Evolutionary conservation across 2,797 vertebrate species (phyloP).

Genomic region (Enteromius viviparus): DNA sequence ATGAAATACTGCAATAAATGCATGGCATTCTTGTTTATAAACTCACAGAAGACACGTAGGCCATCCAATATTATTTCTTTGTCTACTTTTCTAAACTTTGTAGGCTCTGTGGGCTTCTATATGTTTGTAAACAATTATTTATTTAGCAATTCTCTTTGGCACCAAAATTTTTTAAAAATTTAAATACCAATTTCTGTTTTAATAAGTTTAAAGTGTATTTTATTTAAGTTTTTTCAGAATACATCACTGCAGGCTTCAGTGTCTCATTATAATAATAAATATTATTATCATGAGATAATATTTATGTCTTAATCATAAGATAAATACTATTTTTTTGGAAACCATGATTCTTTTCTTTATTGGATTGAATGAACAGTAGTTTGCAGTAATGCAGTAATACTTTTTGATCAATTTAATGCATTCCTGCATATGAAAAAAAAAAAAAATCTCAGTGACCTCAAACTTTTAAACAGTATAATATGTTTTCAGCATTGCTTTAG

Average conservation of each 20-base stretch:
- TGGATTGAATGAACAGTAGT: not conserved
- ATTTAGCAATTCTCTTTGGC: not conserved
- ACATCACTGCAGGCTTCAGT: not conserved
- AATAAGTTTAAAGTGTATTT: not conserved
- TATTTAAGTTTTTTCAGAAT: not conserved
- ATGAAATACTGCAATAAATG: not conserved
- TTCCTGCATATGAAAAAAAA: not conserved
- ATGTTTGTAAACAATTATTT: slow-evolving; percentile 18
- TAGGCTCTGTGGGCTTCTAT: slow-evolving; percentile 1
- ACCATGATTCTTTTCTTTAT: not conserved
- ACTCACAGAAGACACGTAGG: slow-evolving; percentile 2
- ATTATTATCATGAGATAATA: too few relatives aligned
- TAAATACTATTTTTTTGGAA: not conserved
- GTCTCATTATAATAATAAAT: not conserved
- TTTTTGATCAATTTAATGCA: not conserved
- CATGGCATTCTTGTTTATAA: slow-evolving; percentile 10
- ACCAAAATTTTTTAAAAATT: not conserved
- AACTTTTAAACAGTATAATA: not conserved
- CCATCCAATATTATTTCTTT: not conserved
- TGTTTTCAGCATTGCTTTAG: not conserved
- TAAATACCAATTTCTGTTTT: not conserved
- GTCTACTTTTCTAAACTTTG: not conserved
- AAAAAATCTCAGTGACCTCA: not conserved
- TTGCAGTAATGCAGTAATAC: not conserved
- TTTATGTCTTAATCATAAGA: too few relatives aligned